Percentiles rank a stretch among this genome's conserved stretches.
These are phyloP conservation scores for Chironomus striatipennis DNA, from an alignment of 1,140 invertebrate genomes.

Conservation along the genomic window DNA sequence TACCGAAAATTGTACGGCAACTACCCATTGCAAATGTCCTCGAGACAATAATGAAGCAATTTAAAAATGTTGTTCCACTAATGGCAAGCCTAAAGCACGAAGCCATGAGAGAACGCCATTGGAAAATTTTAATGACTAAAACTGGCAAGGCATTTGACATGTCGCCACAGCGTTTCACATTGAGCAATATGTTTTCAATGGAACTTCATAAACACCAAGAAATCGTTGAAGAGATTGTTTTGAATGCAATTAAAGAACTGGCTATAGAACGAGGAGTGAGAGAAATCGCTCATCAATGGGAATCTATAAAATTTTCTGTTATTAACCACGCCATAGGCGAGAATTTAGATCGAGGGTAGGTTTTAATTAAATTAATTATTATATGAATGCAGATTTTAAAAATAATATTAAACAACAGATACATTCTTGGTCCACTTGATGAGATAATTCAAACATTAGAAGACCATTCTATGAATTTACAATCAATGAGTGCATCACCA, in stretches of 20 bases:
- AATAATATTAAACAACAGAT: conserved; percentile 40
- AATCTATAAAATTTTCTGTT: conserved; percentile 60
- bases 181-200: conserved; percentile 88
- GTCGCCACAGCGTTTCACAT: conserved; percentile 72
- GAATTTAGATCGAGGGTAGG: conserved; percentile 44
- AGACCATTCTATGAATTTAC: conserved; percentile 80
- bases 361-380: conserved; percentile 19
- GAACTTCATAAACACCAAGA: conserved; percentile 77
- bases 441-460: conserved; percentile 73
- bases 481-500: conserved; percentile 82
- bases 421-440: conserved; percentile 69
- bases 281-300: conserved; percentile 69
- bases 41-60: conserved; percentile 77
- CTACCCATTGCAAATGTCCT: conserved; percentile 55
- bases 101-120: conserved; percentile 77
- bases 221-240: conserved; percentile 74
- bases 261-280: conserved; percentile 76
- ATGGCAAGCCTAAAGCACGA: conserved; percentile 88
- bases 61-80: conserved; percentile 75
- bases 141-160: conserved; percentile 77
- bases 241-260: conserved; percentile 78
- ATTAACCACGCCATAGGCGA: conserved; percentile 54
- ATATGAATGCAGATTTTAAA: background rate
- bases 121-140: conserved; percentile 78
- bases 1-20: conserved; percentile 45